Evolutionary conservation across 1,140 invertebrate genomes (phyloP), one percentile per base, ranked within the genome.

Genomic region (Achatina immaculata): DNA sequence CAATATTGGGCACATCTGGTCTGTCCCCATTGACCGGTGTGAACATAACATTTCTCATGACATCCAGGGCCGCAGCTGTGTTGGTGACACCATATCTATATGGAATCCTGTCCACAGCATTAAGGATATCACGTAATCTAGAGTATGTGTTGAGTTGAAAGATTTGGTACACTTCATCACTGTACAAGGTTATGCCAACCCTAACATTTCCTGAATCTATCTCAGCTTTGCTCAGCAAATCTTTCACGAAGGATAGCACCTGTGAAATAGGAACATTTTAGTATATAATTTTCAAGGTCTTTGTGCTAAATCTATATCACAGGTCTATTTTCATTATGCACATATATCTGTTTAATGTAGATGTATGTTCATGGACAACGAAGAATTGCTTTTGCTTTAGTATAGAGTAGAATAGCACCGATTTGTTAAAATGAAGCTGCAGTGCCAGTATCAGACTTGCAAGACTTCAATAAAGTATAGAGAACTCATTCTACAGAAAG

Each of bases 41-140:
- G 58, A 87, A 85, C 83, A 86, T 85, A 21, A 83, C 38, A 0
- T 31, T 74, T 43, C 85, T 66, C 69, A 85, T 80, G 11, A 65
- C 66, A 31, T 85, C 58, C 16, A 89, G 55, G 14, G 81, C 87
- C 58, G 77, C 88, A 16, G 86, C 86, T 24, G 87, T 89, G 72
- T 89, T 88, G 16, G 87, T 87, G 73, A 83, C 83, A 16, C 88
- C 88, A 66, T 81, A 82, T 21, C 62, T 58, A 45, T 86, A 84
- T 14, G 72, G 66, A 40, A 89, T 86, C 38, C 69, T 42, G 55
- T 86, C 85, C 14, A 89, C 82, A 31, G 84, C 84, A 1, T 36
- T 21, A 7, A 85, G 14, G 6, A 88, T 51, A 21, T 85, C 81
- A 48, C 19, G n/a, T 71, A 79, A 83, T 66, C 78, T 86, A 24